Percentiles rank a stretch among this genome's conserved stretches.
These are phyloP conservation scores for Numenius phaeopus DNA, from an alignment of 2,797 vertebrate species.

Conservation along the genomic window DNA sequence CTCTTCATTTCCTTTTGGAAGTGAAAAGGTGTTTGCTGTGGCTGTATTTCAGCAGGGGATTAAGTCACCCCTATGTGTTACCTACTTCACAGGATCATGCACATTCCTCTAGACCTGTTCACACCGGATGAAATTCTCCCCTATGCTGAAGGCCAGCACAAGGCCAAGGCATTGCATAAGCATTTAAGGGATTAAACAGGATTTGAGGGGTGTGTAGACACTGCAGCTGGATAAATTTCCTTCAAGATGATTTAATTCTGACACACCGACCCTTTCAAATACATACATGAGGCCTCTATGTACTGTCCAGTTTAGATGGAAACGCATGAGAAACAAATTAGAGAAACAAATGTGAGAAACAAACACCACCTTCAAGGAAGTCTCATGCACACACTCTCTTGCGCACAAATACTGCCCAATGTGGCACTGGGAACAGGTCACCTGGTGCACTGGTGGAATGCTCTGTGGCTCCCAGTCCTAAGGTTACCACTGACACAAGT, in stretches of 20 bases:
- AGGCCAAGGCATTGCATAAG: not conserved
- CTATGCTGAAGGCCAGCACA: not conserved
- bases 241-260: not conserved
- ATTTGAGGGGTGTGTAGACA: constrained; percentile 21
- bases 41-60: not conserved
- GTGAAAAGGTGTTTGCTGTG: constrained; percentile 49
- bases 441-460: not conserved
- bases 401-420: not conserved
- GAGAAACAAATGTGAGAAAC: not conserved
- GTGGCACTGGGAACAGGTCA: not conserved
- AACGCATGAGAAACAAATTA: not conserved
- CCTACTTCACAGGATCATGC: constrained; percentile 12
- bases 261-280: constrained; percentile 17
- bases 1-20: constrained; percentile 59
- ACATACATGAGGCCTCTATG: not conserved
- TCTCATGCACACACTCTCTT: rapidly evolving
- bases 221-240: constrained; percentile 16
- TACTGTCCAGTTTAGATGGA: not conserved
- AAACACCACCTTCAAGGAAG: not conserved
- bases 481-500: not conserved
- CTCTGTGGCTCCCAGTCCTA: not conserved
- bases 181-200: constrained; percentile 12
- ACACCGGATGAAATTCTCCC: not conserved
- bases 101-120: constrained; percentile 28
- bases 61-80: constrained; percentile 11